phyloP scores from a whole-genome alignment of 2,888 invertebrate genomes.

The Eupithecia subfuscata region DNA sequence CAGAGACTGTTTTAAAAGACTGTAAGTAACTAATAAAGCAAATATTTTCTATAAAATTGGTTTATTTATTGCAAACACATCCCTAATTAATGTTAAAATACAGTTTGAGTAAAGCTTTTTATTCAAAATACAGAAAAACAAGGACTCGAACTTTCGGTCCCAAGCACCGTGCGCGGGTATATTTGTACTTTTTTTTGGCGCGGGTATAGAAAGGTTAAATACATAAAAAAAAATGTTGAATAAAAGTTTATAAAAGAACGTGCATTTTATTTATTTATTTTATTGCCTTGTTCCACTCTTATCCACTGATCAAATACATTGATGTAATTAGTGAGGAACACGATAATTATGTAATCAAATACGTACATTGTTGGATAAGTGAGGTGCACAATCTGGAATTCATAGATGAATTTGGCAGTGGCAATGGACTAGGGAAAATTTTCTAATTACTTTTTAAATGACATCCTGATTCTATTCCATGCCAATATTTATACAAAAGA shows the following conservation, averaged over 20 bases:
- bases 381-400: background rate
- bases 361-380: background rate
- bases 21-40: no score
- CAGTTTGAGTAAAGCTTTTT: no score
- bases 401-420: background rate
- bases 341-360: background rate
- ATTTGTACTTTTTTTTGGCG: no score
- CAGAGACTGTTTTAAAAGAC: no score
- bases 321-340: background rate
- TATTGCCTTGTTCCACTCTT: background rate
- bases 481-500: background rate
- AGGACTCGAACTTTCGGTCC: no score
- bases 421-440: background rate
- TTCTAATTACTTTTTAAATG: background rate
- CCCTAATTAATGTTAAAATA: no score
- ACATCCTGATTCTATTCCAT: background rate
- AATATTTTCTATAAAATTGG: no score
- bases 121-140: no score
- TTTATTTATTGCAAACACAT: no score
- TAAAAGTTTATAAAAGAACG: background rate
- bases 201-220: no score
- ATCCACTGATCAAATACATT: background rate
- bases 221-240: background rate
- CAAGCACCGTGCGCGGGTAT: no score
- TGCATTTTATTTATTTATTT: background rate